These are phyloP conservation scores for Pseudochaenichthys georgianus DNA, from an alignment of 2,797 vertebrate species.

Conservation along the genomic window DNA sequence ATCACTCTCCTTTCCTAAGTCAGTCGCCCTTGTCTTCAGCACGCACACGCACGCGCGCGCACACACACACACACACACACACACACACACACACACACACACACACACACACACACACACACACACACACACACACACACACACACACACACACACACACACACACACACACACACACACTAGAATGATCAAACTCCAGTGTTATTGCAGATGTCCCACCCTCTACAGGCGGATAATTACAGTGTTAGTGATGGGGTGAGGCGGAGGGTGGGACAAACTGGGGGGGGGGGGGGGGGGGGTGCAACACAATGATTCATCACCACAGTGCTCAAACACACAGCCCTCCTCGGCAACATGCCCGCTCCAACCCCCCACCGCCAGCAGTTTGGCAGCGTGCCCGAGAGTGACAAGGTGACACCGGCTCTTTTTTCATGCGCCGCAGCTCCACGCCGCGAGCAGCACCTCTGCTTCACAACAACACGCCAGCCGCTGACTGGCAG, in stretches of 20 bases:
- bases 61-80: constrained; percentile 28
- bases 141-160: constrained; percentile 12
- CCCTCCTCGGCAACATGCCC: constrained; percentile 66
- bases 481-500: constrained; percentile 66
- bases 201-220: constrained; percentile 79
- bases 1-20: constrained; percentile 22
- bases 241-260: constrained; percentile 79
- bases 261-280: constrained; percentile 61
- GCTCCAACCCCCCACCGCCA: constrained; percentile 65
- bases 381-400: constrained; percentile 82
- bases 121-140: constrained; percentile 33
- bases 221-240: constrained; percentile 81
- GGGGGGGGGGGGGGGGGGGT: constrained; percentile 25
- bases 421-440: constrained; percentile 75
- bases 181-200: constrained; percentile 64
- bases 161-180: constrained; percentile 20
- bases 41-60: constrained; percentile 27
- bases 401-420: constrained; percentile 88
- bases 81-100: constrained; percentile 35
- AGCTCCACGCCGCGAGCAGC: constrained; percentile 69
- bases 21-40: constrained; percentile 46
- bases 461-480: constrained; percentile 71
- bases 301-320: constrained; percentile 81
- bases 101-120: constrained; percentile 35
- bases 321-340: constrained; percentile 63